Conservation (phyloP, 2,797 vertebrate genomes). For the Clarias platycephalus region DNA sequence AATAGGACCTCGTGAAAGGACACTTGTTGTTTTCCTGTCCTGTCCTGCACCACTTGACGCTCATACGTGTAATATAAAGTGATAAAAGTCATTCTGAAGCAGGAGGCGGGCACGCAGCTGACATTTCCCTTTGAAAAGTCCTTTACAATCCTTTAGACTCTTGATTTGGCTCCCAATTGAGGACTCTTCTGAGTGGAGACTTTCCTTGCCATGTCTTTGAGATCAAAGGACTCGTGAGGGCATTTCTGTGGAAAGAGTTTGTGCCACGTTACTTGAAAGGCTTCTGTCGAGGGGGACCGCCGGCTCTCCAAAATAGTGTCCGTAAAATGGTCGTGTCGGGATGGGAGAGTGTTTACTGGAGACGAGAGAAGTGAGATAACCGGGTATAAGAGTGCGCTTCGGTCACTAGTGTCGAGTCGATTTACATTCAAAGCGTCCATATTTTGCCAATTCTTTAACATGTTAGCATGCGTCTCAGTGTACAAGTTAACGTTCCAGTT, state of each 20-base stretch:
- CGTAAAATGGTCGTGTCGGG: conserved; percentile 5
- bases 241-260: conserved; percentile 34
- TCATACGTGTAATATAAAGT: conserved; percentile 46
- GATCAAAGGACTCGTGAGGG: conserved; percentile 36
- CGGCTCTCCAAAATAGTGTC: background rate
- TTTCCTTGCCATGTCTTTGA: conserved; percentile 50
- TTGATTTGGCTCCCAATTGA: conserved; percentile 61
- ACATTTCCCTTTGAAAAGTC: conserved; percentile 41
- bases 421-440: too few species aligned
- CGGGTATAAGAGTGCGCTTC: background rate
- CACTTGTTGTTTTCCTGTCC: conserved; percentile 35
- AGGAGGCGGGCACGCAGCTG: conserved; percentile 44
- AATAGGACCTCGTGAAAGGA: background rate
- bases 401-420: background rate
- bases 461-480: too few species aligned
- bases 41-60: conserved; percentile 56
- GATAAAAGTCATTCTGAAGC: conserved; percentile 50
- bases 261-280: conserved; percentile 15
- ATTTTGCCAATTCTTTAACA: too few species aligned
- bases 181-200: conserved; percentile 58
- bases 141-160: conserved; percentile 44
- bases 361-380: background rate
- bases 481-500: too few species aligned
- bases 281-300: background rate
- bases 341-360: background rate